These are phyloP conservation scores for Tachina grossa DNA, from an alignment of 2,888 invertebrate species.

Conservation along the genomic window DNA sequence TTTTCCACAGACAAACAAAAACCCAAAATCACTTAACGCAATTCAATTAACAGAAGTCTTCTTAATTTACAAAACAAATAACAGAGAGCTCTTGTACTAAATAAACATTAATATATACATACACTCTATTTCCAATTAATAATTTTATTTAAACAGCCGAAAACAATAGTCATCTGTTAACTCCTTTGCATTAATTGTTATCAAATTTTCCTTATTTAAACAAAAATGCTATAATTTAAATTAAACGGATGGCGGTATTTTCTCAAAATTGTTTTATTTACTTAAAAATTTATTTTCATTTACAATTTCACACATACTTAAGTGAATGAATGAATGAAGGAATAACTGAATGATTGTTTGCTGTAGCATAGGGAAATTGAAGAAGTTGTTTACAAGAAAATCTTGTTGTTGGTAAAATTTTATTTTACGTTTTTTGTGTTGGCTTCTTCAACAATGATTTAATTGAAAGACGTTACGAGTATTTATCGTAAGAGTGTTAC, in stretches of 20 bases:
- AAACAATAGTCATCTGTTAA: slow-evolving; percentile 21
- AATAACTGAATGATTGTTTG: background rate
- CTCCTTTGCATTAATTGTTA: background rate
- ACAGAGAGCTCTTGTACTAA: background rate
- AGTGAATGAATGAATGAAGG: slow-evolving; percentile 24
- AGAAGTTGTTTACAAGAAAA: background rate
- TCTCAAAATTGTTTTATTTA: slow-evolving; percentile 54
- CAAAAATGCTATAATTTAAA: slow-evolving; percentile 10
- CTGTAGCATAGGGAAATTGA: background rate
- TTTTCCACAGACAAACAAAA: background rate
- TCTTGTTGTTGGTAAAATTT: slow-evolving; percentile 1
- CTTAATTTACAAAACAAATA: slow-evolving; percentile 5
- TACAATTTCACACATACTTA: slow-evolving; percentile 59
- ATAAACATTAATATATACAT: background rate
- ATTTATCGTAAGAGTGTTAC: slow-evolving; percentile 15
- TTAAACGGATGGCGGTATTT: background rate
- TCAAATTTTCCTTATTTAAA: slow-evolving; percentile 11
- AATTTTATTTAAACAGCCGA: background rate
- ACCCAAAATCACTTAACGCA: background rate
- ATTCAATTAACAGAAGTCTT: slow-evolving; percentile 39
- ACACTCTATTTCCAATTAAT: slow-evolving; percentile 21
- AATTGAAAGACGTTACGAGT: slow-evolving; percentile 18
- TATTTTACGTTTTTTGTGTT: background rate
- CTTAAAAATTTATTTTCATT: slow-evolving; percentile 59
- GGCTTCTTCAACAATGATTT: slow-evolving; percentile 9